These are phyloP conservation scores for Rhyzopertha dominica DNA, from an alignment of 1,140 invertebrate genomes.

Conservation along the genomic window DNA sequence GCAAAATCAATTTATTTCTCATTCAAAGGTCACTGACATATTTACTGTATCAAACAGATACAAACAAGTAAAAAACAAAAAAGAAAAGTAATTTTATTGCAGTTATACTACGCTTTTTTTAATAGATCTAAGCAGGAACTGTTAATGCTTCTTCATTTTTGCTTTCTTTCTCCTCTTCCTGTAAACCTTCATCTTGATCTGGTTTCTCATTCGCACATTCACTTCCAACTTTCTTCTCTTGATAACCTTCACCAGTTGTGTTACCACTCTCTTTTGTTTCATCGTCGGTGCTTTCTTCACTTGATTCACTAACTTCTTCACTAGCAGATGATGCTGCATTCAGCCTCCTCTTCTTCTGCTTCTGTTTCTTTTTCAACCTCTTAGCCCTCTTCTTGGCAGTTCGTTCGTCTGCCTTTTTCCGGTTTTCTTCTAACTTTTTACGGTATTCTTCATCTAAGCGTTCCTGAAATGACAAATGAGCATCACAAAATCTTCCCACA, in stretches of 20 bases:
- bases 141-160: too few relatives aligned
- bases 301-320: too few relatives aligned
- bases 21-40: conserved; percentile 3
- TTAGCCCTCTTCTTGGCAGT: conserved; percentile 84
- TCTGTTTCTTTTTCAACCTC: conserved; percentile 70
- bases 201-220: too few relatives aligned
- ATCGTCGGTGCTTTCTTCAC: too few relatives aligned
- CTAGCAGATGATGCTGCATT: too few relatives aligned
- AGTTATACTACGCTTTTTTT: background rate
- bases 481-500: background rate
- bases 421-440: conserved; percentile 75
- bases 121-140: background rate
- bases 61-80: background rate
- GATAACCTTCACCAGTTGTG: too few relatives aligned
- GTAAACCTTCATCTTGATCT: background rate
- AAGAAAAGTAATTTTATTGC: conserved; percentile 7
- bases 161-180: conserved; percentile 2
- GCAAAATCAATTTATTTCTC: conserved; percentile 10
- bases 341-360: conserved; percentile 38
- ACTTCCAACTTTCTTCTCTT: too few relatives aligned
- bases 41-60: conserved; percentile 8
- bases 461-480: conserved; percentile 54
- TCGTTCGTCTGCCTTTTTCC: conserved; percentile 65
- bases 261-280: too few relatives aligned
- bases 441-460: conserved; percentile 77